Evolutionary conservation across 2,797 vertebrate species (phyloP), one percentile per base, ranked within the genome.

Genomic region (Pygocentrus nattereri): DNA sequence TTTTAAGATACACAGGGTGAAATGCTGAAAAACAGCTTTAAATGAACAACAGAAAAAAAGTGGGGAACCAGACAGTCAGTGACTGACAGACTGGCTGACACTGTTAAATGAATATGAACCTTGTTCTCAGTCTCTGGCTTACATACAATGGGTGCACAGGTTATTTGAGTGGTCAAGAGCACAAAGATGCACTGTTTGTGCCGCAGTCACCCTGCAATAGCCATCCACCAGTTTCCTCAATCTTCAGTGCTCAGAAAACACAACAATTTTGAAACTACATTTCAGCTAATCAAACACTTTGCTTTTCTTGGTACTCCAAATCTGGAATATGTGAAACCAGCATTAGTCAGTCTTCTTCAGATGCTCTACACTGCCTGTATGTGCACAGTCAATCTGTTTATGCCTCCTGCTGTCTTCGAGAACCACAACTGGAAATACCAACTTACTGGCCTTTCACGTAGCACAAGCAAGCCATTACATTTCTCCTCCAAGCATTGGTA

Each of bases 131-230:
- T 5, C 10, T 47, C n/a, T 44, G n/a, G 23, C 41, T 15, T 23
- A 69, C 49, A 47, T 25, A 50, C 30, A 52, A 58, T 54, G 23
- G 80, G 78, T 38, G 70, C 59, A 80, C 19, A 16, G 1, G 21
- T 41, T 15, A 25, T 16, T 64, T 73, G 41, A 27, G 59, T 41
- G 49, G 49, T 67, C 31, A 52, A 15, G 61, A 74, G 25, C 7
- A 67, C 61, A 54, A 7, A 25, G 59, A 31, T 31, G 65, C 23
- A 7, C 30, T 38, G 41, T 74, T 78, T 54, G 12, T 31, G 8
- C n/a, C 34, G 54, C 65, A 47, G 69, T 64, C 56, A 73, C 34
- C 16, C 78, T 41, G 69, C 47, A 64, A 64, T 79, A 49, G 34
- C 27, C 11, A 11, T 52, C 21, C 47, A 58, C 12, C 8, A 47